Base-by-base conservation (phyloP, 2,113 vertebrate genomes). In the Varanus komodoensis region DNA sequence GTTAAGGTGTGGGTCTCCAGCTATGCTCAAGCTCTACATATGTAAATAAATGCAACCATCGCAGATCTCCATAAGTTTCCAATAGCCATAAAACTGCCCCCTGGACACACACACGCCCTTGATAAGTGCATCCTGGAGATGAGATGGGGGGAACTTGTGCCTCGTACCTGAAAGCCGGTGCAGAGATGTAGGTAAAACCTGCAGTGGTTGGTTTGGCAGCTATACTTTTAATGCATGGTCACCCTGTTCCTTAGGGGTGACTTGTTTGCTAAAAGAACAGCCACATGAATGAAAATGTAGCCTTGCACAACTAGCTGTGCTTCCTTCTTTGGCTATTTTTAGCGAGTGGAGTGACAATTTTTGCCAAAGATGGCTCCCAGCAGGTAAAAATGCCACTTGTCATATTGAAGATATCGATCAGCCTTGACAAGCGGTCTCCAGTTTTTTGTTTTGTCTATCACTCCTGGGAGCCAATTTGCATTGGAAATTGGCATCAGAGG, bases 361-460 rank as follows among this genome's bases (percentile, higher is more conserved):
- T 91, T 90, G 95, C 93, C 93, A 91, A 52, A 75, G 57, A 89
- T 90, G 85, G 85, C 88, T 92, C 89, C 91, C 91, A 90, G 84
- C 74, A 87, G 87, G 14, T 79, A 78, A 75, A 73, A 79, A 80
- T 0, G 6, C 84, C 90, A 81, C 29, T 29, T 85, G 83, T 89
- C 91, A 74, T 88, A 68, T n/a, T 21, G 19, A 91, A 87, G 79
- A 34, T 84, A 75, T 79, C 91, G 92, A 96, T 95, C 83, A 91
- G 88, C 0, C 1, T 44, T 91, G 94, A 87, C 87, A 92, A 93
- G 48, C 17, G 77, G 89, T 89, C 83, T 84, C 44, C 32, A 84
- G 86, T 48, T 29, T 92, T 25, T 15, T 8, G 29, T 87, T 75
- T 52, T 1, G 57, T 34, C 11, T 89, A 90, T 86, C 84, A 90